Percentiles rank a stretch among this genome's conserved stretches.
Conservation (phyloP, 2,797 vertebrate species). For the Corythornis leucogaster region DNA sequence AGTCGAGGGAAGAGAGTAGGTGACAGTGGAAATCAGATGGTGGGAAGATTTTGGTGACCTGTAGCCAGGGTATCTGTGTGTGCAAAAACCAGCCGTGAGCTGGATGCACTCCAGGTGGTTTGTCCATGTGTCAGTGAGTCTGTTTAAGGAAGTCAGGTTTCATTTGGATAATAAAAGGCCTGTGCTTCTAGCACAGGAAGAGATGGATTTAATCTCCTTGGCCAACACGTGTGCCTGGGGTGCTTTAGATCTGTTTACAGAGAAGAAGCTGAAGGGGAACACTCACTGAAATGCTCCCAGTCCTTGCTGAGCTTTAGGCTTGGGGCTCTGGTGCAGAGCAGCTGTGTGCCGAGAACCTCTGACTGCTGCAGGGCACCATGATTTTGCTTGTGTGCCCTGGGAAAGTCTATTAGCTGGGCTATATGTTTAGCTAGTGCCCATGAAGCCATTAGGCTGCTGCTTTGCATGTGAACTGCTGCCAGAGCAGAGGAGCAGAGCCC, state of each 20-base stretch:
- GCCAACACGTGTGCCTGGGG: neutral
- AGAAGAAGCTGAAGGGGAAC: neutral
- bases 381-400: neutral
- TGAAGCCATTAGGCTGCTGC: neutral
- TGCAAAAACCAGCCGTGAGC: neutral
- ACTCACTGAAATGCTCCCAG: neutral
- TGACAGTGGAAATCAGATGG: neutral
- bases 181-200: neutral
- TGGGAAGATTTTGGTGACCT: neutral
- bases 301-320: neutral
- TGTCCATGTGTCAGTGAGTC: neutral
- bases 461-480: neutral
- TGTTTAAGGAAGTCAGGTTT: neutral
- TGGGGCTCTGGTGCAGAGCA: neutral
- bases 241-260: neutral
- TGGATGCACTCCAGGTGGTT: constrained; percentile 1
- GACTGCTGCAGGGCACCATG: accelerated
- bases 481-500: neutral
- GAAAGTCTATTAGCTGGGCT: neutral
- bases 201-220: constrained; percentile 20
- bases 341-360: neutral
- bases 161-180: neutral
- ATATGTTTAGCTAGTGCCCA: neutral
- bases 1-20: neutral
- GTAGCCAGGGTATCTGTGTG: neutral